These are phyloP conservation scores for Keiferia lycopersicella DNA, from an alignment of 2,888 invertebrate species.

Conservation along the genomic window DNA sequence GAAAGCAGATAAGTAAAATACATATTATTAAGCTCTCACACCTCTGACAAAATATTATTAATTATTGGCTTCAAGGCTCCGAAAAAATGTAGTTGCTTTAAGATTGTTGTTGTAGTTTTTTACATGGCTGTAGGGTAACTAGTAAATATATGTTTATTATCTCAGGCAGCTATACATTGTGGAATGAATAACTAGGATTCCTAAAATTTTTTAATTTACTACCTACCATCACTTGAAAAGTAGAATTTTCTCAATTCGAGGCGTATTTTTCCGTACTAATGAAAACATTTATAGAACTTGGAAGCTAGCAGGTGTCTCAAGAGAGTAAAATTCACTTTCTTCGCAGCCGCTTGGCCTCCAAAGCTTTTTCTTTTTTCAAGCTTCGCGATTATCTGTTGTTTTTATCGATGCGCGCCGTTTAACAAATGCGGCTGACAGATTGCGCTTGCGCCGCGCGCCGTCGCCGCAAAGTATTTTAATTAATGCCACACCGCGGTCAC, in stretches of 20 bases:
- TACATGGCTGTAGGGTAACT: too few species aligned
- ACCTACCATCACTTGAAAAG: too few species aligned
- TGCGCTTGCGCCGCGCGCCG: slow-evolving; percentile 48
- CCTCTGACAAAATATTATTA: background rate
- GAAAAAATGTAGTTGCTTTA: too few species aligned
- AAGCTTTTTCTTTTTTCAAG: slow-evolving; percentile 3
- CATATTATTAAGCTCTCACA: background rate
- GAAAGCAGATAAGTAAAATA: too few species aligned
- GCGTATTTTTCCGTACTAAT: too few species aligned
- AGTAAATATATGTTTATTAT: too few species aligned
- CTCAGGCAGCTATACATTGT: too few species aligned
- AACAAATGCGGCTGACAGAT: slow-evolving; percentile 53
- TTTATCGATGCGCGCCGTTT: slow-evolving; percentile 42
- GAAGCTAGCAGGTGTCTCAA: background rate
- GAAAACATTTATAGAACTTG: background rate
- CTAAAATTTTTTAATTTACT: too few species aligned
- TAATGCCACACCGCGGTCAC: slow-evolving; percentile 60
- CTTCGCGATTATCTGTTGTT: slow-evolving; percentile 29
- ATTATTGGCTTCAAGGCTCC: too few species aligned
- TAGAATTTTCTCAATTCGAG: too few species aligned
- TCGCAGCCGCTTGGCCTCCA: slow-evolving; percentile 6
- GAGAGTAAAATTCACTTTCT: slow-evolving; percentile 18
- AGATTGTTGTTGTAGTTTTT: too few species aligned
- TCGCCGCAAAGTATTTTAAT: slow-evolving; percentile 67
- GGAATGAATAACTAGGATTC: too few species aligned